A percentile compares a stretch with the other conserved stretches of the same genome.
phyloP scores from a whole-genome alignment of 2,888 invertebrate genomes.

The Blastobasis adustella region DNA sequence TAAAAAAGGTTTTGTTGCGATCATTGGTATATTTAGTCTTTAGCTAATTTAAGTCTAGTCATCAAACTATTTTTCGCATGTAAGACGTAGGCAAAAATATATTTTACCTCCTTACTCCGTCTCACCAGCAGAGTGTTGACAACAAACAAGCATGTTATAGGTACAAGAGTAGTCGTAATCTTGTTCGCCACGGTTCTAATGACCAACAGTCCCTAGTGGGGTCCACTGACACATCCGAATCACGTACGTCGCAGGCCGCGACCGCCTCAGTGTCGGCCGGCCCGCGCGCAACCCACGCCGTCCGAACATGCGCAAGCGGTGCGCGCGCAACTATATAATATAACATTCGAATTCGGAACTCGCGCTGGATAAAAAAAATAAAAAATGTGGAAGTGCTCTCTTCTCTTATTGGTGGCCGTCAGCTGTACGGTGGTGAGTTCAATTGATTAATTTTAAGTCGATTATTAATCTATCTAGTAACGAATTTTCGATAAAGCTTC shows the following conservation, averaged over 20 bases:
- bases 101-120: too few relatives aligned
- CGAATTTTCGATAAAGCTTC: too few relatives aligned
- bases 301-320: conserved; percentile 42
- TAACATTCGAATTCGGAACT: conserved; percentile 28
- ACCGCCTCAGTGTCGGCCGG: conserved; percentile 55
- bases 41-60: too few relatives aligned
- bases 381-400: conserved; percentile 59
- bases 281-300: conserved; percentile 51
- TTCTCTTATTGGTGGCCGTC: conserved; percentile 38
- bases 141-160: not conserved
- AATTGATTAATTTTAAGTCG: too few relatives aligned
- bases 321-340: conserved; percentile 47
- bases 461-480: too few relatives aligned
- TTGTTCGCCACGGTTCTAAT: conserved; percentile 2
- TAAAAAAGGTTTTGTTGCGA: too few relatives aligned
- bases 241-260: conserved; percentile 40
- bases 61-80: too few relatives aligned
- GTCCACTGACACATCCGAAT: conserved; percentile 45
- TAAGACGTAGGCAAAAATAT: too few relatives aligned
- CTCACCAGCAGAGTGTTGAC: not conserved
- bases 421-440: too few relatives aligned
- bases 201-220: conserved; percentile 41
- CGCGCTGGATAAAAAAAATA: conserved; percentile 23
- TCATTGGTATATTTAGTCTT: too few relatives aligned
- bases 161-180: too few relatives aligned